Conservation (phyloP, 1,140 invertebrate species). For the Watersipora subatra region DNA sequence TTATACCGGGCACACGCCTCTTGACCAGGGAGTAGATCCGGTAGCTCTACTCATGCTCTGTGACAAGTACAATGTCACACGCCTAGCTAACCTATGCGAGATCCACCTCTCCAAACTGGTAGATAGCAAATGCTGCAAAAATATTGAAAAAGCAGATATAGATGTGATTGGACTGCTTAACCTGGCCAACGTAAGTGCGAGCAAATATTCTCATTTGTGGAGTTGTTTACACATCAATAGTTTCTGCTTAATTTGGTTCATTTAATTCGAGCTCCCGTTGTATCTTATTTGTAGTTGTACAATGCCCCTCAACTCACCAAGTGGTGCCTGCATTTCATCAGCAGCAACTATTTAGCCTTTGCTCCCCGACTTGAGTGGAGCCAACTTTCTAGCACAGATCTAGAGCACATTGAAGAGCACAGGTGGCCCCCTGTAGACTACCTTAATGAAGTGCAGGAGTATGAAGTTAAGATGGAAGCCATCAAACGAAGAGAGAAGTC, state of each 20-base stretch:
- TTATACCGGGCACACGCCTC: constrained; percentile 32
- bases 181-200: constrained; percentile 21
- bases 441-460: constrained; percentile 24
- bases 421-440: constrained; percentile 29
- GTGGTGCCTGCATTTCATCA: constrained; percentile 32
- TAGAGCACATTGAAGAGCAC: constrained; percentile 21
- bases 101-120: constrained; percentile 34
- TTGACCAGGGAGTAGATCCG: constrained; percentile 21
- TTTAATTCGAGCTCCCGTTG: too few species aligned
- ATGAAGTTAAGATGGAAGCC: too few species aligned
- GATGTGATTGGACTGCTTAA: constrained; percentile 29
- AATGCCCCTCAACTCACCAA: constrained; percentile 24
- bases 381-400: constrained; percentile 18
- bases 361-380: constrained; percentile 20
- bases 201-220: not conserved
- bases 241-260: too few species aligned
- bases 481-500: too few species aligned
- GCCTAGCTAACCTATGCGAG: constrained; percentile 28
- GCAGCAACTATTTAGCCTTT: constrained; percentile 27
- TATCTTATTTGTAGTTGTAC: constrained; percentile 17
- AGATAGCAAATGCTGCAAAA: constrained; percentile 19
- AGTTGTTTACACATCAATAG: too few species aligned
- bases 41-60: constrained; percentile 23
- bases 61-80: constrained; percentile 24
- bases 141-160: constrained; percentile 27